Conservation (phyloP, 2,797 vertebrate species). For the Bucorvus abyssinicus region DNA sequence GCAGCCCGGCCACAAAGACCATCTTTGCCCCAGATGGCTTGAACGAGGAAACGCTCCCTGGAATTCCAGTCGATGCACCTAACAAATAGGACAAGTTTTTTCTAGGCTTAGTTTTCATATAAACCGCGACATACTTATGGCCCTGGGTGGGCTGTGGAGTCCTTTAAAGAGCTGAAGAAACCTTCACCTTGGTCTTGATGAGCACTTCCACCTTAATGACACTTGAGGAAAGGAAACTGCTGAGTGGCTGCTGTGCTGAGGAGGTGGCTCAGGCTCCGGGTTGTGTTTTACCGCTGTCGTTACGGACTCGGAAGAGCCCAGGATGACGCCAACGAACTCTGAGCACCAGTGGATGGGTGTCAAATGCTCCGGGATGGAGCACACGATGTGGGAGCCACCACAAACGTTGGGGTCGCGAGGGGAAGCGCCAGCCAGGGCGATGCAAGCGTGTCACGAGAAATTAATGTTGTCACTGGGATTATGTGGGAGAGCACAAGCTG, state of each 20-base stretch:
- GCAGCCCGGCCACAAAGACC: background rate
- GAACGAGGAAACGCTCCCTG: fast-evolving
- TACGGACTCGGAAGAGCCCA: background rate
- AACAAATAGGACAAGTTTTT: background rate
- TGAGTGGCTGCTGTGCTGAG: background rate
- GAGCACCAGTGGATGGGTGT: background rate
- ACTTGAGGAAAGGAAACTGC: background rate
- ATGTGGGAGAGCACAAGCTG: background rate
- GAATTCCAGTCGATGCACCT: background rate
- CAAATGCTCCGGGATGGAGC: background rate
- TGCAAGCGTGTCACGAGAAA: background rate
- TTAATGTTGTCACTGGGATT: background rate
- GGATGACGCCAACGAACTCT: background rate
- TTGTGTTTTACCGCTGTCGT: background rate
- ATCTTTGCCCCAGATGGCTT: background rate
- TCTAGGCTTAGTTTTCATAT: background rate
- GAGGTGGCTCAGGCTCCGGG: background rate
- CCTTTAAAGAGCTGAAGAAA: background rate
- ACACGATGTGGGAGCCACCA: background rate
- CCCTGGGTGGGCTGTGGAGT: background rate
- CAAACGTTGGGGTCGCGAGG: background rate
- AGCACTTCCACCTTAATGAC: background rate
- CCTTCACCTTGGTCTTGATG: background rate
- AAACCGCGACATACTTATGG: background rate
- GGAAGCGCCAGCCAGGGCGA: background rate